These are phyloP conservation scores for Notechis scutatus DNA, from an alignment of 2,113 vertebrate species.

Conservation along the genomic window DNA sequence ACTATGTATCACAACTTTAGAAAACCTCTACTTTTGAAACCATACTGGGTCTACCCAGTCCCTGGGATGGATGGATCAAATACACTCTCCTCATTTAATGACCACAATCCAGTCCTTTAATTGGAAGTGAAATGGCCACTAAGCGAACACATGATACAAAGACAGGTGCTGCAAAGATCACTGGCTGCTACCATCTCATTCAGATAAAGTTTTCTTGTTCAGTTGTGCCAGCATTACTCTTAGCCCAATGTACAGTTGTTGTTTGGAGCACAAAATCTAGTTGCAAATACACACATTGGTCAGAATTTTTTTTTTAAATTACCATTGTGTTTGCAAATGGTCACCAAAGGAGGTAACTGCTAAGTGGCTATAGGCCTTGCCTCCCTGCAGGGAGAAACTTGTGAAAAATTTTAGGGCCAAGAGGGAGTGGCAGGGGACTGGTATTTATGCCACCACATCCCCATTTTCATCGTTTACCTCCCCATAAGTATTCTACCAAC, in stretches of 20 bases:
- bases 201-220: not conserved
- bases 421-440: not conserved
- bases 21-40: not conserved
- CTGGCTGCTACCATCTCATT: not conserved
- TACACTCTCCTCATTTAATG: not conserved
- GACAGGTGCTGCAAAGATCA: not conserved
- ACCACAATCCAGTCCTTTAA: not conserved
- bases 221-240: not conserved
- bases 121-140: not conserved
- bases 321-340: not conserved
- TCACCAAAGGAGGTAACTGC: not conserved
- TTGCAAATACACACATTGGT: not conserved
- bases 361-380: not conserved
- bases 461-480: not conserved
- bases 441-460: not conserved
- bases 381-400: not conserved
- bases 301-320: not conserved
- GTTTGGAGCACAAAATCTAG: not conserved
- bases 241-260: not conserved
- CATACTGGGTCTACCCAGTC: not conserved
- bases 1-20: not conserved
- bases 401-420: not conserved
- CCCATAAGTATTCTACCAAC: not conserved
- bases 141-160: not conserved
- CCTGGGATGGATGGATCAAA: not conserved